phyloP scores from a whole-genome alignment of 1,140 invertebrate genomes.

The Macrobrachium rosenbergii region DNA sequence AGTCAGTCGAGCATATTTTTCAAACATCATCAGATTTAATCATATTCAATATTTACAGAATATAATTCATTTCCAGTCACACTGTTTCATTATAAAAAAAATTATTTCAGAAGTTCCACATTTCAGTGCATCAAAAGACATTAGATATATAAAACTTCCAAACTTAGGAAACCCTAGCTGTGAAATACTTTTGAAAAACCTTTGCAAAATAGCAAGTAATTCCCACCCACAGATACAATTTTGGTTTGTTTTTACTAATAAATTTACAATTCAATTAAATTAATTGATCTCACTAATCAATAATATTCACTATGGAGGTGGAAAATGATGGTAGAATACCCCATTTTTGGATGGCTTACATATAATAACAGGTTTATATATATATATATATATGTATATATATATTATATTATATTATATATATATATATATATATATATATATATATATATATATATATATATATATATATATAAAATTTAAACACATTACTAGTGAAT shows the following conservation, averaged over 20 bases:
- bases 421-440: conserved; percentile 8
- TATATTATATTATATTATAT: not conserved
- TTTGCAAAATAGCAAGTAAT: not conserved
- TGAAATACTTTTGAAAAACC: not conserved
- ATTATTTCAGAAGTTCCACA: no score
- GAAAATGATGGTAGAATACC: not conserved
- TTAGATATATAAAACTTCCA: no score
- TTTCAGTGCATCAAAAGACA: no score
- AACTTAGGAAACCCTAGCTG: not conserved
- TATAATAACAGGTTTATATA: not conserved
- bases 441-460: not conserved
- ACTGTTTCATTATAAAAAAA: no score
- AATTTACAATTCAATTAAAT: no score
- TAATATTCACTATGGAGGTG: not conserved
- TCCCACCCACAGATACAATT: not conserved
- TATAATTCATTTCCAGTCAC: no score
- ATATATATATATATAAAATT: no score
- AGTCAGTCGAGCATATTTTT: no score
- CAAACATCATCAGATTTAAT: no score
- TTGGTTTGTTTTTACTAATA: not conserved
- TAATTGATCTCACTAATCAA: not conserved
- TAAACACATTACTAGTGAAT: no score
- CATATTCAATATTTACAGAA: no score
- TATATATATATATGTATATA: not conserved
- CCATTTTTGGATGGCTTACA: not conserved